A percentile compares a stretch with the other conserved stretches of the same genome.
Evolutionary conservation across 2,888 invertebrate species (phyloP).

Genomic region (Tachina lurida): DNA sequence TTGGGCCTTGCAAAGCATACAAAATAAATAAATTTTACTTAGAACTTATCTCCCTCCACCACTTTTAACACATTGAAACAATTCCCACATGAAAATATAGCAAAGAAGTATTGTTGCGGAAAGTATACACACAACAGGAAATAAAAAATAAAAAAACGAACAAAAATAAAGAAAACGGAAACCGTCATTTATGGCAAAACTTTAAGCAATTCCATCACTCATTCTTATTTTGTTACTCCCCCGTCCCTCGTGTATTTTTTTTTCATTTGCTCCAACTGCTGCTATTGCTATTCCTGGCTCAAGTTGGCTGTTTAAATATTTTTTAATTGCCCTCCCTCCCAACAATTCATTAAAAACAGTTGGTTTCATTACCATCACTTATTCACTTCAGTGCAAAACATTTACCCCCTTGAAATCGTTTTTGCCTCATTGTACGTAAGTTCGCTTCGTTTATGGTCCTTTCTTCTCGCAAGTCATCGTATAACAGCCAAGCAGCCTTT

Average conservation of each 20-base stretch:
- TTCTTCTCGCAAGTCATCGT: conserved; percentile 14
- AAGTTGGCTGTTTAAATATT: conserved; percentile 79
- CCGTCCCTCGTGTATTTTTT: neutral
- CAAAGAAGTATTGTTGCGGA: conserved; percentile 57
- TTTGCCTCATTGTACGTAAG: conserved; percentile 11
- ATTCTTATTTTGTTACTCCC: conserved; percentile 37
- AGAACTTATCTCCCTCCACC: conserved; percentile 35
- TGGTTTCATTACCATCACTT: conserved; percentile 67
- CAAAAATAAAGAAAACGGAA: conserved; percentile 47
- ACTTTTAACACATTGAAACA: conserved; percentile 11
- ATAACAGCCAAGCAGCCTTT: conserved; percentile 35
- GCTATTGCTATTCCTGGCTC: conserved; percentile 43
- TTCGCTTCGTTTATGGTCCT: conserved; percentile 29
- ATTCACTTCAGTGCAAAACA: conserved; percentile 48
- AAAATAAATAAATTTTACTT: conserved; percentile 69
- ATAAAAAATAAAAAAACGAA: neutral
- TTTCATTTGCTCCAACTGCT: conserved; percentile 59
- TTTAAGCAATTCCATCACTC: conserved; percentile 71
- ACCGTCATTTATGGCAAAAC: conserved; percentile 71
- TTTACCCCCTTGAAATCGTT: conserved; percentile 52
- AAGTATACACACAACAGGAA: conserved; percentile 36
- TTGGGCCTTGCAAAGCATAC: conserved; percentile 47
- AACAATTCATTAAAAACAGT: conserved; percentile 50
- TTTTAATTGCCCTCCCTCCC: conserved; percentile 79
- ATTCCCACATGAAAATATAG: conserved; percentile 51